These are phyloP conservation scores for Vicugna pacos DNA, from an alignment of 2,113 vertebrate genomes.

Conservation along the genomic window DNA sequence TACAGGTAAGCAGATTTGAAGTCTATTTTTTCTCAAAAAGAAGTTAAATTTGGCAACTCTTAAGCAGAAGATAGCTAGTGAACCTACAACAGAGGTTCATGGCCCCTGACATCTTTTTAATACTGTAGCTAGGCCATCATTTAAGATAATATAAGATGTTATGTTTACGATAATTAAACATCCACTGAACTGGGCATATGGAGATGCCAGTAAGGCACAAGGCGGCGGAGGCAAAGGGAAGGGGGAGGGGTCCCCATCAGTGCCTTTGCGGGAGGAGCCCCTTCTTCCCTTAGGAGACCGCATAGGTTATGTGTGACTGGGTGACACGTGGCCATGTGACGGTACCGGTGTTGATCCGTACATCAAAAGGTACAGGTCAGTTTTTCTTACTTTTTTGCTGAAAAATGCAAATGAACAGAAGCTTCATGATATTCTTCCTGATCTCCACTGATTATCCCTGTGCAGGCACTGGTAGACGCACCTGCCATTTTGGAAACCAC, in stretches of 20 bases:
- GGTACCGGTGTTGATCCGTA: not conserved
- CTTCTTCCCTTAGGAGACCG: not conserved
- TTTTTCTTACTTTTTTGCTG: not conserved
- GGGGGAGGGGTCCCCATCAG: not conserved
- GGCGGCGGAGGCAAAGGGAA: not conserved
- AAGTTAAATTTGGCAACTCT: slow-evolving; percentile 23
- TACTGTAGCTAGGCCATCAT: not conserved
- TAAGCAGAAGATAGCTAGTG: not conserved
- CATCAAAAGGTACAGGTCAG: not conserved
- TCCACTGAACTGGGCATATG: not conserved
- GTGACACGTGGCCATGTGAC: not conserved
- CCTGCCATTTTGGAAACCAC: not conserved
- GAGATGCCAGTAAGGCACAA: not conserved
- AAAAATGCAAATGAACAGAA: not conserved
- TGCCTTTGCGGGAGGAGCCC: not conserved
- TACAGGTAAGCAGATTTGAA: not conserved
- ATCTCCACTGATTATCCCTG: not conserved
- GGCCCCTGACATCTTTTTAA: not conserved
- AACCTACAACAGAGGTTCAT: not conserved
- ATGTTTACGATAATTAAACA: no score
- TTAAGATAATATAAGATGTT: not conserved
- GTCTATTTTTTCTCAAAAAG: not conserved
- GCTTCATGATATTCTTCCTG: not conserved
- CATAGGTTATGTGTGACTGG: not conserved
- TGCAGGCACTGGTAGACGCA: not conserved